A percentile compares a stretch with the other conserved stretches of the same genome.
Evolutionary conservation across 2,888 invertebrate species (phyloP).

Genomic region (Ceriagrion tenellum): DNA sequence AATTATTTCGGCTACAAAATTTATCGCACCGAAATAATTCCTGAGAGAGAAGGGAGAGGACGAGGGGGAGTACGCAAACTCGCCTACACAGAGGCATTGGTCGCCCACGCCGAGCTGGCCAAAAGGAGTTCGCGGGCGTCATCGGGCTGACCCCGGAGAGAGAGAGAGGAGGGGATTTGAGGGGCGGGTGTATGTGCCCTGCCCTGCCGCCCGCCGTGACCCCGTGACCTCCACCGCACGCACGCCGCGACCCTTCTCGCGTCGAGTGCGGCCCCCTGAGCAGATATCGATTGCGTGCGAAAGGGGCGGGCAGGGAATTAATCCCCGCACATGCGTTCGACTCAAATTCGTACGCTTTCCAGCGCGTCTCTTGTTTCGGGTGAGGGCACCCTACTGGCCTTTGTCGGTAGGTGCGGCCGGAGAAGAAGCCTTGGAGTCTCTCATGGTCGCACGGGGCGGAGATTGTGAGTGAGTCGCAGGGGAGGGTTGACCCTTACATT

Average conservation of each 20-base stretch:
- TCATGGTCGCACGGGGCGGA: not conserved
- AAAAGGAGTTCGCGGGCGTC: not conserved
- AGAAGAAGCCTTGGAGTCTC: not conserved
- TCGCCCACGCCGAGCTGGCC: not conserved
- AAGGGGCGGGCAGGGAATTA: not conserved
- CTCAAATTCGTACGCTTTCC: not conserved
- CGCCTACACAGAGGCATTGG: too few species aligned
- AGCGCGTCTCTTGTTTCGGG: not conserved
- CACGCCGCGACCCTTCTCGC: not conserved
- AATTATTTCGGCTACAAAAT: not conserved
- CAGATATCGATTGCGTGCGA: conserved; percentile 12
- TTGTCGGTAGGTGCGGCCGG: not conserved
- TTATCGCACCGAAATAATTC: not conserved
- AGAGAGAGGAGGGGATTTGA: not conserved
- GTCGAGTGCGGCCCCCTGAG: not conserved
- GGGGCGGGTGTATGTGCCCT: not conserved
- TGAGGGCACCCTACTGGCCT: not conserved
- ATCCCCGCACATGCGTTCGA: not conserved
- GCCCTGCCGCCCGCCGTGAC: conserved; percentile 3
- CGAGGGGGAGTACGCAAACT: too few species aligned
- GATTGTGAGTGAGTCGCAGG: not conserved
- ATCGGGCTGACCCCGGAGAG: not conserved
- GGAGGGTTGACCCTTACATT: not conserved
- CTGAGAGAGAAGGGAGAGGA: not conserved
- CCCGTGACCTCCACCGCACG: conserved; percentile 23